Conservation (phyloP, 2,888 invertebrate genomes). For the Andricus quercusramuli region DNA sequence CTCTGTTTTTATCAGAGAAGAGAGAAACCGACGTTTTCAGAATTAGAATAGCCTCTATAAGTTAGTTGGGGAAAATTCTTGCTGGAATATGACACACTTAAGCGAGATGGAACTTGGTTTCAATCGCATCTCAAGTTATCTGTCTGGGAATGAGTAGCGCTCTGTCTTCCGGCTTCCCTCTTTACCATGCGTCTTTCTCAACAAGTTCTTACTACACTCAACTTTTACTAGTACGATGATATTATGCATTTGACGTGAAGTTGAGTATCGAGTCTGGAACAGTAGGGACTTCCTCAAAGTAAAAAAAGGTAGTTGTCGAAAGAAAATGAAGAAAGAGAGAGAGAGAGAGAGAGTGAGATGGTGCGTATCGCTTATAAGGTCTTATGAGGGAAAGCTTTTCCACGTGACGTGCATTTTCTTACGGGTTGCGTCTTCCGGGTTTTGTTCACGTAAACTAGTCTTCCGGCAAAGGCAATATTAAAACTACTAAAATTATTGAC, state of each 20-base stretch:
- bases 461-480: background rate
- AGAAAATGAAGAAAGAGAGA: background rate
- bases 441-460: background rate
- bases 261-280: background rate
- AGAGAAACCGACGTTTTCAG: background rate
- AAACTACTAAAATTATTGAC: background rate
- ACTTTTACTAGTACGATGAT: constrained; percentile 4
- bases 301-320: background rate
- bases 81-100: background rate
- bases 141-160: background rate
- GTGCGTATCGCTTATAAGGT: background rate
- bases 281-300: background rate
- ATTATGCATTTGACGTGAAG: constrained; percentile 29
- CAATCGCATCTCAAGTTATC: constrained; percentile 8
- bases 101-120: background rate
- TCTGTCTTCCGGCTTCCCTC: background rate
- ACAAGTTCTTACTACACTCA: background rate
- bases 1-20: background rate
- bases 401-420: background rate
- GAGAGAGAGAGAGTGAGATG: background rate
- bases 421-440: background rate
- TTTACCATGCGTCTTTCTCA: background rate
- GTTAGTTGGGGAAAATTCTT: background rate
- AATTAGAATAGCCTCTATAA: background rate
- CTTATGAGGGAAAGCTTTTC: background rate